These are phyloP conservation scores for Pentamera pediparva DNA, from an alignment of 53 echinoderm and acorn worm genomes.

Conservation along the genomic window DNA sequence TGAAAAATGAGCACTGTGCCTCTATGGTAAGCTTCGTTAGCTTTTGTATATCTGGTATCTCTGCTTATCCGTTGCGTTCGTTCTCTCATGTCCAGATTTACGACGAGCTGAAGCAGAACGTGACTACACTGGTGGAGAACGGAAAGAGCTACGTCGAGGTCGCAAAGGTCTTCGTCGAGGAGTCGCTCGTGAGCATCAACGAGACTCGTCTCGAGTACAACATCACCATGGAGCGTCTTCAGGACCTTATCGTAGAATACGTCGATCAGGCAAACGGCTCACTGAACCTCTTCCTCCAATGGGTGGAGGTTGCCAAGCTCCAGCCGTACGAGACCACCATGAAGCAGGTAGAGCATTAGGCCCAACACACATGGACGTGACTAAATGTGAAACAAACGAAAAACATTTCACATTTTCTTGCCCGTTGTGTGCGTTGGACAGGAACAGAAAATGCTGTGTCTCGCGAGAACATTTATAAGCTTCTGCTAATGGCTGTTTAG, in stretches of 20 bases:
- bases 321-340: conserved; percentile 18
- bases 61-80: no score
- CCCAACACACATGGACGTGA: not conserved
- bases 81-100: no score
- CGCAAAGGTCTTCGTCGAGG: conserved; percentile 2
- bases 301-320: conserved; percentile 10
- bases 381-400: not conserved
- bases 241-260: not conserved
- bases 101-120: conserved; percentile 18
- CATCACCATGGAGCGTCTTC: conserved; percentile 23
- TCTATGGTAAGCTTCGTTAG: no score
- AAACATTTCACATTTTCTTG: no score
- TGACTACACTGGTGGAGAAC: conserved; percentile 2
- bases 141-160: conserved; percentile 4
- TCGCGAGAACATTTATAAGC: no score
- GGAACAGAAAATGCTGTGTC: no score
- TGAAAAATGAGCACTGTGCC: no score
- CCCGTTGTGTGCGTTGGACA: not conserved
- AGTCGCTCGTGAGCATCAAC: not conserved
- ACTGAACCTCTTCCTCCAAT: conserved; percentile 22
- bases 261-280: conserved; percentile 12
- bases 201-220: conserved; percentile 20
- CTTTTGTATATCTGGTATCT: no score
- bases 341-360: not conserved
- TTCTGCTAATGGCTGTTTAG: not conserved